A percentile compares a stretch with the other conserved stretches of the same genome.
phyloP scores from a whole-genome alignment of 2,797 vertebrate genomes.

The Malacoctenus gilli region DNA sequence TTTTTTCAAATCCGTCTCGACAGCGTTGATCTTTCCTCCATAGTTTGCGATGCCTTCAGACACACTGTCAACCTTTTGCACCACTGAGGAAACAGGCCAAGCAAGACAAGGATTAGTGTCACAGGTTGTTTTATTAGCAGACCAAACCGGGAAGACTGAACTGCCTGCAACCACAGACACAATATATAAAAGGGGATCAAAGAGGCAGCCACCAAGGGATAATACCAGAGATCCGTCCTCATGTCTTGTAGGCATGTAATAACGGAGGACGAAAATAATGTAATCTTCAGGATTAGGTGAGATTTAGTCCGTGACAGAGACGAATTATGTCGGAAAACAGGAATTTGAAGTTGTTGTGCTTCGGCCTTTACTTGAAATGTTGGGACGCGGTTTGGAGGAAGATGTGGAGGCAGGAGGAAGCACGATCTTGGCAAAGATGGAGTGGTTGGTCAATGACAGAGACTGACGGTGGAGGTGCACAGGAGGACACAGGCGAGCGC shows the following conservation, averaged over 20 bases:
- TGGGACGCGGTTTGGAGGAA: constrained; percentile 7
- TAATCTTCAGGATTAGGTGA: constrained; percentile 50
- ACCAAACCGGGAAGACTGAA: constrained; percentile 36
- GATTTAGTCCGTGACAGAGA: constrained; percentile 33
- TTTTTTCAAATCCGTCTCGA: constrained; percentile 92
- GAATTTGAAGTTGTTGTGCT: constrained; percentile 13
- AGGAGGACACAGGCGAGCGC: constrained; percentile 49
- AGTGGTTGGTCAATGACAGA: constrained; percentile 62
- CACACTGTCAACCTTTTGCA: constrained; percentile 95
- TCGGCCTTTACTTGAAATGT: constrained; percentile 4
- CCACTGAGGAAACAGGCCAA: constrained; percentile 81
- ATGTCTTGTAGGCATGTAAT: constrained; percentile 69
- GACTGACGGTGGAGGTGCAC: constrained; percentile 33
- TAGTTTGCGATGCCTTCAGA: constrained; percentile 92
- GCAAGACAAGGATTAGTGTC: constrained; percentile 49
- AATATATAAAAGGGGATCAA: constrained; percentile 66
- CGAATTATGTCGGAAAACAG: neutral
- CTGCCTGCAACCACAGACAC: constrained; percentile 70
- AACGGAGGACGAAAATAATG: constrained; percentile 54
- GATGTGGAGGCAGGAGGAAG: constrained; percentile 24
- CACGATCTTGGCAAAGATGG: constrained; percentile 40
- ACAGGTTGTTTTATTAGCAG: constrained; percentile 50
- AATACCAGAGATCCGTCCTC: constrained; percentile 36
- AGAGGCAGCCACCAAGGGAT: constrained; percentile 38
- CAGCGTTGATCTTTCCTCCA: constrained; percentile 89